phyloP scores from a whole-genome alignment of 2,797 vertebrate genomes.

The Coregonus suidteri region DNA sequence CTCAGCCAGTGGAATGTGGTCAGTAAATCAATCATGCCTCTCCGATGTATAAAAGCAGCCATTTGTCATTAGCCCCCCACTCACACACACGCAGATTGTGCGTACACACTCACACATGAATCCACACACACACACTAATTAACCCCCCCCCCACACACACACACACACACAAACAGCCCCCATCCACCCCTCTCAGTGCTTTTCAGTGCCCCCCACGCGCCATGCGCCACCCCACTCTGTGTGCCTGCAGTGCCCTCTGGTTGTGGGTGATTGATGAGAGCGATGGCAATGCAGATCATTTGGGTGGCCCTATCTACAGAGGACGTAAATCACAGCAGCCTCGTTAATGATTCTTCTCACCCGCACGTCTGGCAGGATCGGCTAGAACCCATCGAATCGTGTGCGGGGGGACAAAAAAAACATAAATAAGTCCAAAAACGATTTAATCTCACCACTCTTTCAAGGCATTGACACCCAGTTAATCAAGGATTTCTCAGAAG shows the following conservation, averaged over 20 bases:
- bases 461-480: constrained; percentile 57
- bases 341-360: constrained; percentile 81
- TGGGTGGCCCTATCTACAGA: constrained; percentile 80
- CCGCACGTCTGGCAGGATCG: constrained; percentile 73
- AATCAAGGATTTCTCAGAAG: constrained; percentile 37
- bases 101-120: constrained; percentile 3
- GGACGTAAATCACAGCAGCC: constrained; percentile 84
- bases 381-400: constrained; percentile 68
- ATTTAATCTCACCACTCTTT: constrained; percentile 68
- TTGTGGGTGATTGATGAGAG: constrained; percentile 81
- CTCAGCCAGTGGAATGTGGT: constrained; percentile 55
- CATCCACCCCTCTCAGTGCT: constrained; percentile 56
- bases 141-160: constrained; percentile 16
- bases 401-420: constrained; percentile 62
- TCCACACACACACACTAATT: constrained; percentile 18
- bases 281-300: constrained; percentile 80
- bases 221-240: constrained; percentile 50
- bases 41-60: constrained; percentile 60
- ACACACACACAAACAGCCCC: constrained; percentile 43
- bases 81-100: not conserved
- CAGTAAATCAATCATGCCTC: constrained; percentile 69
- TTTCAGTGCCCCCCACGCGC: constrained; percentile 58
- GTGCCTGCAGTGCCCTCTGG: constrained; percentile 77
- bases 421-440: constrained; percentile 72
- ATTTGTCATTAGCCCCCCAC: constrained; percentile 59